Evolutionary conservation across 2,113 vertebrate species (phyloP).

Genomic region (Cheirogaleus medius): DNA sequence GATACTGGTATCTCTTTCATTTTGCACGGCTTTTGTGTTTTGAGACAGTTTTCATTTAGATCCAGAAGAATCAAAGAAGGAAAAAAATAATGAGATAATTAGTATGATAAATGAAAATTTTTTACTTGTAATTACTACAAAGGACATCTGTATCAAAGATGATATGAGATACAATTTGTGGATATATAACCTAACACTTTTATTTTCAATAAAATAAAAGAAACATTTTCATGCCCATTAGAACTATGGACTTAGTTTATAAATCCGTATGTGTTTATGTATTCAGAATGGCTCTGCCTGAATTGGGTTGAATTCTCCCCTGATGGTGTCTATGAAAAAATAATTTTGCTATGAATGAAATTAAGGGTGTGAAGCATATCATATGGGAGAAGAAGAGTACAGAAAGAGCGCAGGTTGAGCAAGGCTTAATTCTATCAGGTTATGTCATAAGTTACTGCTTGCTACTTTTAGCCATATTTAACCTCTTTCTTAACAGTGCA

Average conservation of each 20-base stretch:
- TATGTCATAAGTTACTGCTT: neutral
- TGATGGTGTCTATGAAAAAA: neutral
- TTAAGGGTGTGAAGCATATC: neutral
- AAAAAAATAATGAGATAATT: neutral
- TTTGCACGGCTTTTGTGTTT: neutral
- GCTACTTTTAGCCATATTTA: neutral
- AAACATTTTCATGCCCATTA: neutral
- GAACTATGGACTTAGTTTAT: neutral
- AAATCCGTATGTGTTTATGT: neutral
- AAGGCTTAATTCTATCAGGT: neutral
- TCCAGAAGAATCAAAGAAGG: neutral
- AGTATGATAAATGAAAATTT: neutral
- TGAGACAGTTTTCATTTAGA: neutral
- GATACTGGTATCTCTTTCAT: neutral
- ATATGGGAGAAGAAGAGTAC: fast-evolving
- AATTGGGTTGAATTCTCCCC: neutral
- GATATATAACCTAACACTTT: neutral
- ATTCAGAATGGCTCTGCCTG: neutral
- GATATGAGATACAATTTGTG: neutral
- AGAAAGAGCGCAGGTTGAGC: fast-evolving
- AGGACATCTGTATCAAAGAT: neutral
- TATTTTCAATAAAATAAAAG: neutral
- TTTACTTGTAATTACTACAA: neutral
- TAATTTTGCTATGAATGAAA: neutral
- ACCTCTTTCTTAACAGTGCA: neutral